Evolutionary conservation across 2,113 vertebrate genomes (phyloP).

Genomic region (Entelurus aequoreus): DNA sequence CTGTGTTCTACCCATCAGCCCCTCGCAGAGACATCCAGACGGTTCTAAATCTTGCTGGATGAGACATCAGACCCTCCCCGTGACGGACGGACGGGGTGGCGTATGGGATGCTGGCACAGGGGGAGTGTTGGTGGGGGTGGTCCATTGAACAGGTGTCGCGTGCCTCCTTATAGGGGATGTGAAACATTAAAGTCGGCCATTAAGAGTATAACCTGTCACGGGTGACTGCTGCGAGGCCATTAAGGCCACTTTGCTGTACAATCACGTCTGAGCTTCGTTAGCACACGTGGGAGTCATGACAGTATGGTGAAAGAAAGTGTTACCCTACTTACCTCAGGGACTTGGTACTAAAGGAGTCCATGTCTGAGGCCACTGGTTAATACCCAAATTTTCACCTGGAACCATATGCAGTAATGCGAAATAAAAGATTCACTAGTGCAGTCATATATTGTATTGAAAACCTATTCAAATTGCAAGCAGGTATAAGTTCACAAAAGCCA

Average conservation of each 20-base stretch:
- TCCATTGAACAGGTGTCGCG: constrained; percentile 70
- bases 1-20: constrained; percentile 51
- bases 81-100: constrained; percentile 22
- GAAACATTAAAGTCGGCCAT: constrained; percentile 64
- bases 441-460: too few relatives aligned
- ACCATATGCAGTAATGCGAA: too few relatives aligned
- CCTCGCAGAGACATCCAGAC: constrained; percentile 50
- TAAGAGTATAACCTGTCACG: constrained; percentile 72
- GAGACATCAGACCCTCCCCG: constrained; percentile 22
- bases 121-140: constrained; percentile 11
- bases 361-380: too few relatives aligned
- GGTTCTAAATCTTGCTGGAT: constrained; percentile 50
- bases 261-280: constrained; percentile 62
- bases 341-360: too few relatives aligned
- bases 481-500: too few relatives aligned
- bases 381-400: too few relatives aligned
- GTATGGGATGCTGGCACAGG: constrained; percentile 43
- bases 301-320: constrained; percentile 12
- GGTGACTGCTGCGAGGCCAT: constrained; percentile 69
- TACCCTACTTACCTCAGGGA: too few relatives aligned
- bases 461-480: too few relatives aligned
- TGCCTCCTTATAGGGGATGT: constrained; percentile 38
- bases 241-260: constrained; percentile 68
- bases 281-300: constrained; percentile 48
- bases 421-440: too few relatives aligned